These are phyloP conservation scores for Torymus aiolomorphi DNA, from an alignment of 2,888 invertebrate genomes.

Conservation along the genomic window DNA sequence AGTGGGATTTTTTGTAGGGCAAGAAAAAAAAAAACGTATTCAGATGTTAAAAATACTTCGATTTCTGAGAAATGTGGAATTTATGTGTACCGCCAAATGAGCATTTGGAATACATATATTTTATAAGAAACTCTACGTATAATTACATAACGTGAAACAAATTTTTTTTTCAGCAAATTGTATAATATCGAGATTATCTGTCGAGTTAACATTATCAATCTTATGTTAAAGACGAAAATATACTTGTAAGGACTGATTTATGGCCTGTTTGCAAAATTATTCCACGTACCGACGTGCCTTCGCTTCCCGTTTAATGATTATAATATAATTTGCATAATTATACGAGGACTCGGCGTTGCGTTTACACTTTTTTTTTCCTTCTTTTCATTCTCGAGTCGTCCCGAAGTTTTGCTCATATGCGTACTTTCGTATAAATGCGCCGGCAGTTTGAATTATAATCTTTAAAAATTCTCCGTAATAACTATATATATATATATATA, in stretches of 20 bases:
- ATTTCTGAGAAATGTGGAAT: no score
- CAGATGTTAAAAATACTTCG: no score
- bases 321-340: conserved; percentile 39
- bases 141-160: no score
- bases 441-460: no score
- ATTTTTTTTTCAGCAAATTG: background rate
- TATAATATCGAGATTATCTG: conserved; percentile 5
- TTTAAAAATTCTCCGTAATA: no score
- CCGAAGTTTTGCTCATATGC: background rate
- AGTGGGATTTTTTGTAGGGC: no score
- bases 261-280: conserved; percentile 11
- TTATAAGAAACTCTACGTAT: no score
- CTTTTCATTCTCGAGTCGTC: background rate
- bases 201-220: background rate
- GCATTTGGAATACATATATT: no score
- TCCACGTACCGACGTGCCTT: conserved; percentile 1
- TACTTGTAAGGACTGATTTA: conserved; percentile 12
- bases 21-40: no score
- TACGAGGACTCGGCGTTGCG: conserved; percentile 1
- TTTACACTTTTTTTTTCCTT: background rate
- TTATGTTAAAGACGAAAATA: background rate
- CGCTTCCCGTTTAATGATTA: conserved; percentile 29
- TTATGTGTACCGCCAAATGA: no score
- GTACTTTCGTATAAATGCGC: no score
- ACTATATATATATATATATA: no score